Base-by-base conservation (phyloP, 1,140 invertebrate species). In the Hyles vespertilio region DNA sequence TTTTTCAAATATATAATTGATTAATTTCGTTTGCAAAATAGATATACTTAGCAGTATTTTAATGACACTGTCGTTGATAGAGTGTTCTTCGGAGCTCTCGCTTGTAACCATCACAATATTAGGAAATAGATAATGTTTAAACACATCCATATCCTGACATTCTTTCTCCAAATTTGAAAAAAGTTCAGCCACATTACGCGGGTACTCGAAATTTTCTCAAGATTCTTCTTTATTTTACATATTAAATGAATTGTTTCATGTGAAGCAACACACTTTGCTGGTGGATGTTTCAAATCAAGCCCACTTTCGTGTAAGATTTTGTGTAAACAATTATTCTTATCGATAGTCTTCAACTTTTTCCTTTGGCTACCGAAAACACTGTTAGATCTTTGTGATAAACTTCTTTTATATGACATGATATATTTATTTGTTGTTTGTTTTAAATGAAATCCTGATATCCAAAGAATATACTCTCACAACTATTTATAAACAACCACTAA, bases 171-270 rank as follows among this genome's bases (percentile, higher is more conserved):
- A 82, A 43, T 81, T 74, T 49, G 59, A 67, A 32, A 79, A 73
- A 34, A 89, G 74, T 48, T 84, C 79, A 22, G 71, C 58, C 3
- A 88, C 69, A 64, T 89, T 90, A 40, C 73, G 67, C 0, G 87
- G 87, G 61, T 85, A 89, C 11, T 89, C 75, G 32, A 77, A 67
- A 59, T 89, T 76, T 84, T 83, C 67, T 86, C 78, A 3, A 90
- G 58, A 46, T 70, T 81, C 56, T 78, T 83, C 53, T 86, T 88
- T 11, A 90, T 68, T 58, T 84, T 79, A n/a, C 76, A 67, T 10
- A 81, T 65, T 50, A 88, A 76, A 56, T 75, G 68, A 22, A 83
- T 64, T 7, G 73, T 71, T 60, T 89, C 82, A n/a, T 71, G 51
- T 22, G 64, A 56, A 50, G 70, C 67, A 52, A 72, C 40, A 57